Evolutionary conservation across 2,888 invertebrate genomes (phyloP), one percentile per base, ranked within the genome.

Genomic region (Drosophila dives): DNA sequence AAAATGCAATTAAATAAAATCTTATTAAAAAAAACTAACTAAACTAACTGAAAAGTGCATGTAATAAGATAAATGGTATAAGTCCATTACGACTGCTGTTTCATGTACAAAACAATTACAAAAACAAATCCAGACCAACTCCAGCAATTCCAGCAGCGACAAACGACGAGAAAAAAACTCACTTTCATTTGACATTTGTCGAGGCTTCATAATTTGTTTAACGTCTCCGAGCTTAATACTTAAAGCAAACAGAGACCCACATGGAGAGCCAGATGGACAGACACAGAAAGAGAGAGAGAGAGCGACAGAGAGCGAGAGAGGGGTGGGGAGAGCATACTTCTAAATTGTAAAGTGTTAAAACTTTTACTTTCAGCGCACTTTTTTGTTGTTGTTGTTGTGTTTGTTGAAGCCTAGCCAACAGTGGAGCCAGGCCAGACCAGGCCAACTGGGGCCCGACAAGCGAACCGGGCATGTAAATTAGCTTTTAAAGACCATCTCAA

Each of bases 341-440:
- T 87, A 88, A 86, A 90, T 83, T 83, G 81, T 83, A 90, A 87
- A 87, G 89, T 87, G 90, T 87, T 89, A 79, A 82, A 86, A 87
- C 86, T 90, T 87, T 87, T 87, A 87, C 86, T 87, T 87, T 87
- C 90, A 67, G 72, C 74, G 65, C 23, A 45, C 63, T 73, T 75
- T 75, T 80, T 45, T 23, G 7, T 38, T 38, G 29, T 29, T 29
- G 29, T 6, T 23, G 23, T 23, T 77, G 83, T 74, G 68, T 72
- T 69, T 65, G 66, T 74, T 69, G 56, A 60, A 26, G 64, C 64
- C 36, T 23, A 23, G 45, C 20, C 29, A 34, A 20, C 38, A 34
- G 17, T 50, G 26, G 38, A 38, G n/a, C 65, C 45, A 26, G 48
- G n/a, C 65, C 45, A 26, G 15, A 0, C 29, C 29, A 29, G 59